Evolutionary conservation across 1,140 invertebrate species (phyloP), one percentile per base, ranked within the genome.

Genomic region (Thaumetopoea pityocampa): DNA sequence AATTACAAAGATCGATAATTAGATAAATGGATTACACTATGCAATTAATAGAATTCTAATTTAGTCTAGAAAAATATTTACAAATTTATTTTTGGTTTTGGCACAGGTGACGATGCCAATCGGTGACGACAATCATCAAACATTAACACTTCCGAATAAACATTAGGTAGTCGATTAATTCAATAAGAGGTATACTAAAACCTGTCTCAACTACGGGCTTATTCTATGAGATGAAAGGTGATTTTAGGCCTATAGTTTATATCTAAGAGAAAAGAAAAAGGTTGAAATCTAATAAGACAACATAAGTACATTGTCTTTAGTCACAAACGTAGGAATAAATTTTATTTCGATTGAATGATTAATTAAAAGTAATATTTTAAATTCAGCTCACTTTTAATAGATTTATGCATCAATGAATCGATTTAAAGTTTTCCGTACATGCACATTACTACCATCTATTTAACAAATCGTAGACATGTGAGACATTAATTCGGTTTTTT

Each of bases 181-280:
- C 53, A 51, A 56, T 65, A 60, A 58, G 63, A 71, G 63, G 55
- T 73, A 71, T 67, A 60, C 67, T 67, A 70, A 69, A 49, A 63
- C 66, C 69, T 77, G 71, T 76, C 71, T 65, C 37, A 64, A 57
- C 73, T 78, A 80, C 67, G 68, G 71, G 71, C 76, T 82, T 78
- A 80, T 33, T 44, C 67, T 82, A 72, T 43, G 37, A n/a, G n/a
- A n/a, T n/a, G 45, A 77, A 63, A 57, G 37, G 64, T 66, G 63
- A 59, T 26, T 71, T 80, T 82, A 82, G 78, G 78, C 78, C 78
- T 79, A 73, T 73, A 51, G 51, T 47, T 40, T n/a, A n/a, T n/a
- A n/a, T n/a, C n/a, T n/a, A n/a, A n/a, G n/a, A n/a, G n/a, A n/a
- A n/a, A n/a, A n/a, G n/a, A n/a, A n/a, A n/a, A n/a, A n/a, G n/a